A percentile compares a stretch with the other conserved stretches of the same genome.
Evolutionary conservation across 2,113 vertebrate species (phyloP).

Genomic region (Psittacus erithacus): DNA sequence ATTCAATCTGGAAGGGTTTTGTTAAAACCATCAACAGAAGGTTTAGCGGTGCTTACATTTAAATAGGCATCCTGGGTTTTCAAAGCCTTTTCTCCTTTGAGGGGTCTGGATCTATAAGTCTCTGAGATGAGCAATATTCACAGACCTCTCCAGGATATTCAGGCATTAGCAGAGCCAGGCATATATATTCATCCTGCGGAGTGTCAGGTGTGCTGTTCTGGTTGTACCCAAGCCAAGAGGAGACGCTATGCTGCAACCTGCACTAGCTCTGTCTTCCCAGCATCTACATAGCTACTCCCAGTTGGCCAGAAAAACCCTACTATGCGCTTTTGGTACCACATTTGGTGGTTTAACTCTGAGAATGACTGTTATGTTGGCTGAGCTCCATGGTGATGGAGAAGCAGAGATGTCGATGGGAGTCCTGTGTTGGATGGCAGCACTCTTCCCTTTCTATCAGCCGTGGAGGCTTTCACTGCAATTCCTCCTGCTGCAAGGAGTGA

Average conservation of each 20-base stretch:
- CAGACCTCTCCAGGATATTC: background rate
- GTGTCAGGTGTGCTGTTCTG: background rate
- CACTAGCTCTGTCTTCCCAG: background rate
- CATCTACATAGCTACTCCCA: background rate
- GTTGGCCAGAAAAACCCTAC: background rate
- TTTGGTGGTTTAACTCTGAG: background rate
- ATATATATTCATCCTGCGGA: background rate
- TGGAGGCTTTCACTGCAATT: constrained; percentile 6
- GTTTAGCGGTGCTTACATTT: background rate
- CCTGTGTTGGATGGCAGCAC: background rate
- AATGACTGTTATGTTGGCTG: background rate
- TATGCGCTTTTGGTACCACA: rapidly evolving
- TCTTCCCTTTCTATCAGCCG: background rate
- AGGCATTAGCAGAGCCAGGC: background rate
- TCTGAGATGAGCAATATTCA: background rate
- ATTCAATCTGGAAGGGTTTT: background rate
- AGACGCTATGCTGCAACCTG: background rate
- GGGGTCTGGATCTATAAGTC: background rate
- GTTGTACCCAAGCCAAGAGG: background rate
- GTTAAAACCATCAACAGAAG: background rate
- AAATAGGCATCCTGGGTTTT: background rate
- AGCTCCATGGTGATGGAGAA: background rate
- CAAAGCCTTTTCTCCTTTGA: background rate
- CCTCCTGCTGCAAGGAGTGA: background rate
- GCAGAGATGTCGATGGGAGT: rapidly evolving